Percentiles rank a stretch among this genome's conserved stretches.
Conservation (phyloP, 2,113 vertebrate species). For the Hyperopisus bebe region DNA sequence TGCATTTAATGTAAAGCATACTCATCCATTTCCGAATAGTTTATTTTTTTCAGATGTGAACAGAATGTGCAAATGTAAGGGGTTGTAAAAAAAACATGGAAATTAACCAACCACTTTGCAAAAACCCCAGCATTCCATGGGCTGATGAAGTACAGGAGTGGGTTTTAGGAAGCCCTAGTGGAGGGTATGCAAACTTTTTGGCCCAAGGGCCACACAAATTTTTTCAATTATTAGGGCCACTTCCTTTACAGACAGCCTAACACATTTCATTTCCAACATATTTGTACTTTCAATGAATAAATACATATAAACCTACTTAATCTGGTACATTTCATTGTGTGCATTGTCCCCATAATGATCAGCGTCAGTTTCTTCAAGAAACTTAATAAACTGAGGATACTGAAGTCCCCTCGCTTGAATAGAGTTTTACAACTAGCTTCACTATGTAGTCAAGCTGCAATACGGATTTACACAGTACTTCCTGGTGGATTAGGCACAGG, state of each 20-base stretch:
- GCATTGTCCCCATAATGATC: too few relatives aligned
- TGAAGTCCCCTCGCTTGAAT: background rate
- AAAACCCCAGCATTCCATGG: background rate
- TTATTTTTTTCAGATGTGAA: background rate
- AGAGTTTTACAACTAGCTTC: constrained; percentile 7
- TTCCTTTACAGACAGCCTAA: too few relatives aligned
- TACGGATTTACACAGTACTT: too few relatives aligned
- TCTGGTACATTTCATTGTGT: too few relatives aligned
- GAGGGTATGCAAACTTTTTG: too few relatives aligned
- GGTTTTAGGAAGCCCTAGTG: background rate
- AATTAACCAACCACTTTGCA: background rate
- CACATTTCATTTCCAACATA: too few relatives aligned
- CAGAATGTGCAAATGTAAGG: background rate
- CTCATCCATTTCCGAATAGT: background rate
- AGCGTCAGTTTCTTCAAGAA: too few relatives aligned
- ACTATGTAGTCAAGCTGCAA: background rate
- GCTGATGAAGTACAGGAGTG: background rate
- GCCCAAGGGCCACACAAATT: too few relatives aligned
- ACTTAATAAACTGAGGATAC: background rate
- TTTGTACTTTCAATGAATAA: too few relatives aligned
- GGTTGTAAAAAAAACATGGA: background rate
- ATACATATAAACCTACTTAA: too few relatives aligned
- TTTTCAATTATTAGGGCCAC: too few relatives aligned
- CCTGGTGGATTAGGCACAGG: too few relatives aligned
- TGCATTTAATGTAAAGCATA: background rate